These are phyloP conservation scores for Balaeniceps rex DNA, from an alignment of 2,113 vertebrate genomes.

Conservation along the genomic window DNA sequence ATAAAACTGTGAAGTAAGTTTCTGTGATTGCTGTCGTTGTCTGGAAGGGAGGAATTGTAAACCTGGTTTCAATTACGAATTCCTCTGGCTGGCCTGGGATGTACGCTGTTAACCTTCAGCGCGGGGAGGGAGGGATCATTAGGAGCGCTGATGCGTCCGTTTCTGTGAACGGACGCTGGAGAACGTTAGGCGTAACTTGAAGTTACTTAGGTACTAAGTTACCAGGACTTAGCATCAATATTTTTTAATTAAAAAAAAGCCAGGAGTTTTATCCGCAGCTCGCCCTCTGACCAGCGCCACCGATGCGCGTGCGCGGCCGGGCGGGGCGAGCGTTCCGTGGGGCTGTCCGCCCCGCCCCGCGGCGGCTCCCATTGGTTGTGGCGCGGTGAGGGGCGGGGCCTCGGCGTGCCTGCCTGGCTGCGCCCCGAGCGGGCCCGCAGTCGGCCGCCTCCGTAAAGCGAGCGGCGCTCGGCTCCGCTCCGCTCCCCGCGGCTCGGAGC, in stretches of 20 bases:
- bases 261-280: neutral
- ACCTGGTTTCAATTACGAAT: accelerated
- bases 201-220: too few relatives aligned
- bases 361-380: neutral
- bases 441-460: neutral
- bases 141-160: neutral
- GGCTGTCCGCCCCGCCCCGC: neutral
- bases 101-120: neutral
- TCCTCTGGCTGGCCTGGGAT: neutral
- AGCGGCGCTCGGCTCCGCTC: neutral
- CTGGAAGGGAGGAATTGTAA: neutral
- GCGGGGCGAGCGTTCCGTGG: too few relatives aligned
- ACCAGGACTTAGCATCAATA: neutral
- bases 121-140: accelerated
- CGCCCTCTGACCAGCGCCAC: neutral
- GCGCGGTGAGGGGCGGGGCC: neutral
- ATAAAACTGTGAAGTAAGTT: neutral
- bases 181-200: neutral
- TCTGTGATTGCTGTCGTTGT: neutral
- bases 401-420: neutral
- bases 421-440: neutral
- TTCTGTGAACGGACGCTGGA: neutral
- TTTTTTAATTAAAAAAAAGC: neutral
- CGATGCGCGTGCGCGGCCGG: neutral
- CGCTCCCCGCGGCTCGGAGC: neutral